Conservation (phyloP, 53 echinoderm and acorn worm genomes). For the Holothuria leucospilota region DNA sequence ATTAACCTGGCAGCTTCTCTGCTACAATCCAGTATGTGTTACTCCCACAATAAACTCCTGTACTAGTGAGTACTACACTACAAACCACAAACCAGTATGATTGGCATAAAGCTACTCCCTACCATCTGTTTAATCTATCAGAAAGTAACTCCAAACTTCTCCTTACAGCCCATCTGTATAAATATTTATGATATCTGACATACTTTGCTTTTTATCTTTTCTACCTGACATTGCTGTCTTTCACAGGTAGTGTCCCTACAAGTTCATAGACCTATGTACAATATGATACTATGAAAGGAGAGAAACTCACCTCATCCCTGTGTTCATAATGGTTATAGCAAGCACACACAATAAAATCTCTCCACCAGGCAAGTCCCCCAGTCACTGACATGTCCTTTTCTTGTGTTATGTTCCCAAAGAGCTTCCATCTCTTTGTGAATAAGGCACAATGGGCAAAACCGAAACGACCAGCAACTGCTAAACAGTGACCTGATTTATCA, state of each 20-base stretch:
- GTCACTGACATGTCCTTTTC: conserved; percentile 96
- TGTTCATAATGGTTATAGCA: conserved; percentile 95
- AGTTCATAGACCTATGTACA: not conserved
- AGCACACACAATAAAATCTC: conserved; percentile 87
- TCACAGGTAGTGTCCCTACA: not conserved
- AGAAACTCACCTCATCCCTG: conserved; percentile 85
- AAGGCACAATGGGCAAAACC: conserved; percentile 94
- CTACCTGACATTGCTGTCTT: not conserved
- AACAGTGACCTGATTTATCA: conserved; percentile 87
- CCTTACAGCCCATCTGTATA: no score
- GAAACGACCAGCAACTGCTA: conserved; percentile 87
- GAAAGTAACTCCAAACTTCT: no score
- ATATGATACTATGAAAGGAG: no score
- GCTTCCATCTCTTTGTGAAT: conserved; percentile 95
- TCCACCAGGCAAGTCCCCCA: conserved; percentile 95
- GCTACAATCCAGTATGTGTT: no score
- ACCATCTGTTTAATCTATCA: no score
- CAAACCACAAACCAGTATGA: no score
- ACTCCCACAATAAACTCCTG: no score
- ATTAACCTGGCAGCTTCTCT: no score
- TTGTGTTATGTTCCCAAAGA: conserved; percentile 96
- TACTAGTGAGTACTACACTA: no score
- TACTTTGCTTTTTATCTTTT: no score
- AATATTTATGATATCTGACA: no score
- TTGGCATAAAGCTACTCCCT: no score